Conservation (phyloP, 2,113 vertebrate genomes). For the Sceloporus undulatus region DNA sequence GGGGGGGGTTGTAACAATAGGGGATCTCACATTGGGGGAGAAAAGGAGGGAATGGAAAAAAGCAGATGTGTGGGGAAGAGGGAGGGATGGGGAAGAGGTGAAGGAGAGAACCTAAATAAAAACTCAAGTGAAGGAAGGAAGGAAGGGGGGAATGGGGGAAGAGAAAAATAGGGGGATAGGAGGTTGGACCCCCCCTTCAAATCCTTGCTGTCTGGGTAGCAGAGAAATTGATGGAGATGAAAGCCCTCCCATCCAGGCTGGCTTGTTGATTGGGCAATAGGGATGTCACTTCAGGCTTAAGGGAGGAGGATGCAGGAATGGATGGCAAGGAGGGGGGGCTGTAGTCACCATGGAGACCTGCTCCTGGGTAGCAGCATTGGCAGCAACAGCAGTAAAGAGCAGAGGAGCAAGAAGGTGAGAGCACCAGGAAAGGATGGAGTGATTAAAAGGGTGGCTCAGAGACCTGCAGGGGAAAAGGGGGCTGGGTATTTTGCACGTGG, state of each 20-base stretch:
- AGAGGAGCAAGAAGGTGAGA: conserved; percentile 39
- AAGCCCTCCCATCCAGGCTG: conserved; percentile 33
- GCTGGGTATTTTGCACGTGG: conserved; percentile 19
- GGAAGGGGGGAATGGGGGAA: neutral
- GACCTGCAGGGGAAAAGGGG: conserved; percentile 27
- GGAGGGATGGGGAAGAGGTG: conserved; percentile 65
- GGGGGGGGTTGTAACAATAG: conserved; percentile 60
- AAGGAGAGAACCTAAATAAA: conserved; percentile 46
- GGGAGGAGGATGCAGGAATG: conserved; percentile 49
- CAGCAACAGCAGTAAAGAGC: conserved; percentile 46
- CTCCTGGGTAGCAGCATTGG: conserved; percentile 69
- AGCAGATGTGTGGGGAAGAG: conserved; percentile 59
- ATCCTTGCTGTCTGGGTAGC: conserved; percentile 42
- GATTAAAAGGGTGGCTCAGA: conserved; percentile 35
- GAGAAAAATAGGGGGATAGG: conserved; percentile 13
- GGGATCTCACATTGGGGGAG: conserved; percentile 46
- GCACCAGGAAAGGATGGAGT: conserved; percentile 31
- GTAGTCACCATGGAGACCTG: conserved; percentile 74
- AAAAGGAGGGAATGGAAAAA: conserved; percentile 59
- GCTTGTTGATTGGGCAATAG: conserved; percentile 40
- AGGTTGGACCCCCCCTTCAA: conserved; percentile 13
- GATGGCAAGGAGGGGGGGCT: conserved; percentile 38
- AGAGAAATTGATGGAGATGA: conserved; percentile 61
- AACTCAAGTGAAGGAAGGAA: conserved; percentile 57
- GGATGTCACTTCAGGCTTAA: conserved; percentile 40